Percentiles rank a stretch among this genome's conserved stretches.
phyloP scores from a whole-genome alignment of 2,797 vertebrate genomes.

The Coluber constrictor region DNA sequence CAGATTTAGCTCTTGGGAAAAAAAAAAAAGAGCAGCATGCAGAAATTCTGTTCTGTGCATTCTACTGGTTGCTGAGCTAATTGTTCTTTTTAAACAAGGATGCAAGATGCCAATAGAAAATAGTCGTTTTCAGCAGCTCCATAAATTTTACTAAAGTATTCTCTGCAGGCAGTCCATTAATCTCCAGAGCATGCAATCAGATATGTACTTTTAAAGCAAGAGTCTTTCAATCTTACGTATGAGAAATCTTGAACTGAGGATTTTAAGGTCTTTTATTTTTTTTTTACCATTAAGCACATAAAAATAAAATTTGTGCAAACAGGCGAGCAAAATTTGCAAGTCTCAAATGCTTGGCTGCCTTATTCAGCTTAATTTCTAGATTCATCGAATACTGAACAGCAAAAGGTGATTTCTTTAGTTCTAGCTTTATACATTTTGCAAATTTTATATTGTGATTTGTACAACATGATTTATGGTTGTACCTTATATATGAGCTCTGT shows the following conservation, averaged over 20 bases:
- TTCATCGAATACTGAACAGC: not conserved
- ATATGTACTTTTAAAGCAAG: not conserved
- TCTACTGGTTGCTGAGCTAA: not conserved
- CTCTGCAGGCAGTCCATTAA: not conserved
- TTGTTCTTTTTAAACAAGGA: slow-evolving; percentile 5
- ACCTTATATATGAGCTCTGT: not conserved
- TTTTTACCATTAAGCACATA: not conserved
- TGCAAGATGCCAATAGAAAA: not conserved
- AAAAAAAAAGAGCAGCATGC: not conserved
- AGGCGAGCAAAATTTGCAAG: not conserved
- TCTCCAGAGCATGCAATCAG: not conserved
- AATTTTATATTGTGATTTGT: not conserved
- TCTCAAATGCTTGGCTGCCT: not conserved
- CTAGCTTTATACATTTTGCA: not conserved
- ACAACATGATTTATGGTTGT: not conserved
- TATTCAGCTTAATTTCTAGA: not conserved
- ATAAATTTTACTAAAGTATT: not conserved
- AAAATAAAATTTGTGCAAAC: not conserved
- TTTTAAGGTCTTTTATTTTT: not conserved
- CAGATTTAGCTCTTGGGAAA: not conserved
- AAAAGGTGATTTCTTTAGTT: not conserved
- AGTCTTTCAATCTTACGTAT: not conserved
- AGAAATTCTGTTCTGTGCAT: slow-evolving; percentile 11
- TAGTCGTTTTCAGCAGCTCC: not conserved
- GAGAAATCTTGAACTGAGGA: not conserved